phyloP scores from a whole-genome alignment of 2,113 vertebrate genomes.

The Rhagologus leucostigma region DNA sequence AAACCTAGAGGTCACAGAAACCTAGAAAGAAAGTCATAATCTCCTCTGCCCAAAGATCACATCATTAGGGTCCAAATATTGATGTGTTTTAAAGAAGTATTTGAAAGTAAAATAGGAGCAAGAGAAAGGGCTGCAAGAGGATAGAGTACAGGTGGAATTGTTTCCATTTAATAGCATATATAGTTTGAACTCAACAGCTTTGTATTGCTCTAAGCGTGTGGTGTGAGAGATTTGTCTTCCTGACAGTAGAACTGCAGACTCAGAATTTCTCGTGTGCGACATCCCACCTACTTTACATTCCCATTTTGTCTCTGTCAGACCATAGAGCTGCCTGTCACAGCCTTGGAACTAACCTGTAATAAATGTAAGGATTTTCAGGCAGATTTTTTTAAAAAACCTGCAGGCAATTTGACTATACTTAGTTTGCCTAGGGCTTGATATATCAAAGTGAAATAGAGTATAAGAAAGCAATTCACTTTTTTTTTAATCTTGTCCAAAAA shows the following conservation, averaged over 20 bases:
- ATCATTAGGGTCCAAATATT: background rate
- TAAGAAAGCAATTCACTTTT: background rate
- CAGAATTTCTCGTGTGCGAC: background rate
- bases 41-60: background rate
- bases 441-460: background rate
- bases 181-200: background rate
- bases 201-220: background rate
- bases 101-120: background rate
- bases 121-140: background rate
- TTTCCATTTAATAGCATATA: background rate
- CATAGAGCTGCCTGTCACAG: background rate
- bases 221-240: background rate
- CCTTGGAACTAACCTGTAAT: background rate
- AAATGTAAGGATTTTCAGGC: background rate
- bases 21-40: background rate
- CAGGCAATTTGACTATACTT: background rate
- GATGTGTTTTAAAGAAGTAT: background rate
- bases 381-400: accelerated
- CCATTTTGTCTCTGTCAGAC: background rate
- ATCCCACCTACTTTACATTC: background rate
- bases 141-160: background rate
- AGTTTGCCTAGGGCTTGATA: background rate
- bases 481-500: background rate
- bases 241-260: background rate
- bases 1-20: background rate